Conservation (phyloP, 1,140 invertebrate genomes). For the Copidosoma floridanum region DNA sequence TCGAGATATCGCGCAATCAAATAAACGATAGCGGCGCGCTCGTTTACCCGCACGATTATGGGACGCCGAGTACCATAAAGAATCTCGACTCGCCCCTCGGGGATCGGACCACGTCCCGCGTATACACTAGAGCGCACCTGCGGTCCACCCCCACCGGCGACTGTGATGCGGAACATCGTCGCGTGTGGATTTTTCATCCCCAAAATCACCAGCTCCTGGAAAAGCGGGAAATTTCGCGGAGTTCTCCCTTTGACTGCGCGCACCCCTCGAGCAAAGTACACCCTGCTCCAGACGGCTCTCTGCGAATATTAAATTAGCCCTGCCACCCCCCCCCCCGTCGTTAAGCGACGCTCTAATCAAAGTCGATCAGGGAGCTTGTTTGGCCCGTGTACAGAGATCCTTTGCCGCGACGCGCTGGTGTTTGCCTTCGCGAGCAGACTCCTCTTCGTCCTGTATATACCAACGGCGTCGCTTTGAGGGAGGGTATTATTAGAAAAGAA, state of each 20-base stretch:
- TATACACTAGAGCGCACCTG: too few species aligned
- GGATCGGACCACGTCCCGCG: neutral
- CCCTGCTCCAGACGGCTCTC: too few species aligned
- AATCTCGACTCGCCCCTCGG: slow-evolving; percentile 9
- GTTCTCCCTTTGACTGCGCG: too few species aligned
- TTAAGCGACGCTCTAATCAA: slow-evolving; percentile 51
- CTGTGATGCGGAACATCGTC: too few species aligned
- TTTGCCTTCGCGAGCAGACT: slow-evolving; percentile 36
- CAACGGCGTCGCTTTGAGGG: too few species aligned
- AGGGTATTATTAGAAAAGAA: neutral
- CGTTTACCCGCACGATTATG: slow-evolving; percentile 12
- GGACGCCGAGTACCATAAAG: slow-evolving; percentile 14
- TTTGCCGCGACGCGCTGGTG: slow-evolving; percentile 35
- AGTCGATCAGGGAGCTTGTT: slow-evolving; percentile 35
- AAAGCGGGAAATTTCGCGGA: slow-evolving; percentile 9
- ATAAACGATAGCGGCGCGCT: slow-evolving; percentile 22
- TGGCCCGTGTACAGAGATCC: slow-evolving; percentile 27
- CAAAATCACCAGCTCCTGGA: slow-evolving; percentile 26
- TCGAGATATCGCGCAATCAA: slow-evolving; percentile 25
- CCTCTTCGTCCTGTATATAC: too few species aligned
- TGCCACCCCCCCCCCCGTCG: slow-evolving; percentile 45
- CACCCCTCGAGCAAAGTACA: too few species aligned
- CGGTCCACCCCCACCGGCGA: too few species aligned
- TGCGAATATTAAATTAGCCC: slow-evolving; percentile 45
- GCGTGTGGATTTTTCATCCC: slow-evolving; percentile 1